These are phyloP conservation scores for Stenodera caucasica DNA, from an alignment of 2,888 invertebrate species.

Conservation along the genomic window DNA sequence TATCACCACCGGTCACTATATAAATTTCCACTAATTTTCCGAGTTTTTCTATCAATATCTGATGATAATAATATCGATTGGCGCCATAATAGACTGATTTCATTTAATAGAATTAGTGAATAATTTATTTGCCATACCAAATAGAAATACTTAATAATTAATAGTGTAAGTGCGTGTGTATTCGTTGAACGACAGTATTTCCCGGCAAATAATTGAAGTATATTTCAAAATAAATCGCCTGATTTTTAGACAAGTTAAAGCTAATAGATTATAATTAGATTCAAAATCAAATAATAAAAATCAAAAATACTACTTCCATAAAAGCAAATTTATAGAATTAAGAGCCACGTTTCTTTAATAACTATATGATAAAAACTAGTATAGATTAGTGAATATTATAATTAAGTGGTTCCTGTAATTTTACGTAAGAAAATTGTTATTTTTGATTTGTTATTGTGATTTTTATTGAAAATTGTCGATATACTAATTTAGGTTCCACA, in stretches of 20 bases:
- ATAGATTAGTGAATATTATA: background rate
- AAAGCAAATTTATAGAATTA: background rate
- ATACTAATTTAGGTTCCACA: no score
- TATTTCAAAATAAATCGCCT: no score
- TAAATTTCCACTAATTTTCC: no score
- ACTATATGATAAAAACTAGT: background rate
- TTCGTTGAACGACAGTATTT: background rate
- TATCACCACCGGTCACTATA: conserved; percentile 69
- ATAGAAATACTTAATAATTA: background rate
- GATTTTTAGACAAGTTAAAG: background rate
- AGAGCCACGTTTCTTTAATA: background rate
- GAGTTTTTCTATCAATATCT: background rate
- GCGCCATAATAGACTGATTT: conserved; percentile 4
- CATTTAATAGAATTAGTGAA: background rate
- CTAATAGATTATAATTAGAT: background rate
- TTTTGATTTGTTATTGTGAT: background rate
- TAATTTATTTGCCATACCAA: conserved; percentile 7
- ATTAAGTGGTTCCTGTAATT: background rate
- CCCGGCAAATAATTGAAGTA: background rate
- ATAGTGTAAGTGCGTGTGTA: background rate
- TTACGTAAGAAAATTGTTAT: background rate
- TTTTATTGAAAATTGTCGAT: background rate
- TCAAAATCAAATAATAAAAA: background rate
- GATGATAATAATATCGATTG: background rate
- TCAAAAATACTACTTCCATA: background rate